phyloP scores from a whole-genome alignment of 2,113 vertebrate species.

The Mohoua ochrocephala region DNA sequence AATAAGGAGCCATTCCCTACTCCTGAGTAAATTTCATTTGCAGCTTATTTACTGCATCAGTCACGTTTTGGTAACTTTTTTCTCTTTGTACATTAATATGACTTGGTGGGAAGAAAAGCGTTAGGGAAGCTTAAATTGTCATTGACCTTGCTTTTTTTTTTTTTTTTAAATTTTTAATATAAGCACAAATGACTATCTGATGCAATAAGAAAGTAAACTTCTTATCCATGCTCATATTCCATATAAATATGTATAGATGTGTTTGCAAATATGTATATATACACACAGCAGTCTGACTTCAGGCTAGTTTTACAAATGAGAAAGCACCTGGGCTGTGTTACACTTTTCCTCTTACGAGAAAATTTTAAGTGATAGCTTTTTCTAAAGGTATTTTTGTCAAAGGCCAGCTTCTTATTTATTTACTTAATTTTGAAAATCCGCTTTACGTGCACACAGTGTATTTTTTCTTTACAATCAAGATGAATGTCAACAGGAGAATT shows the following conservation, averaged over 20 bases:
- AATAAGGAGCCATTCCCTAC: constrained; percentile 20
- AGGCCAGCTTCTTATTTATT: not conserved
- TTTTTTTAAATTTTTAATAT: not conserved
- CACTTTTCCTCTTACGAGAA: not conserved
- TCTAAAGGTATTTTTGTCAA: not conserved
- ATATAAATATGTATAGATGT: not conserved
- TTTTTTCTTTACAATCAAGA: not conserved
- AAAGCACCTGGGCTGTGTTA: not conserved
- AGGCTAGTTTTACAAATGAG: not conserved
- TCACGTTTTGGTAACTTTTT: not conserved
- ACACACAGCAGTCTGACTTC: not conserved
- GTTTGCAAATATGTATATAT: not conserved
- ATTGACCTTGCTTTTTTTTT: not conserved
- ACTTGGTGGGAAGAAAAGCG: not conserved
- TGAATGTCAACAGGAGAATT: not conserved
- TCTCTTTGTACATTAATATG: not conserved
- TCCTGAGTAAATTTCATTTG: not conserved
- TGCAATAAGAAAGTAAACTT: not conserved
- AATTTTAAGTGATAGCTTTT: not conserved
- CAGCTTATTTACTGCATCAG: not conserved
- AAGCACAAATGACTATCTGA: not conserved
- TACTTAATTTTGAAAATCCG: not conserved
- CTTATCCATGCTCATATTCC: not conserved
- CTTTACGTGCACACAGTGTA: fast-evolving
- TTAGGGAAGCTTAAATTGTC: not conserved